phyloP scores from a whole-genome alignment of 2,888 invertebrate genomes.

The Nymphalis urticae region DNA sequence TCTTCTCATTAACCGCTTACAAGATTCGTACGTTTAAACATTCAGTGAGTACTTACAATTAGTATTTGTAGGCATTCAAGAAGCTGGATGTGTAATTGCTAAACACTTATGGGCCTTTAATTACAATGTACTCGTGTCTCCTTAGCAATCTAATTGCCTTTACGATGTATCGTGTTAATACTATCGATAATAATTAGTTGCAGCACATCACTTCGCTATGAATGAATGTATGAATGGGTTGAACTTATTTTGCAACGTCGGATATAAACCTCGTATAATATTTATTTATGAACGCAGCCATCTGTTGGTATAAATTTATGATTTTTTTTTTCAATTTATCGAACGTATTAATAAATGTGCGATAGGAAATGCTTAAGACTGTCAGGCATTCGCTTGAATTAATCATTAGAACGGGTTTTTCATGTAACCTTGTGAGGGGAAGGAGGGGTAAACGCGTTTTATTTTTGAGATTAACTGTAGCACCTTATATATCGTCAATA shows the following conservation, averaged over 20 bases:
- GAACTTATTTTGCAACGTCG: slow-evolving; percentile 22
- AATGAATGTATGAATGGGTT: slow-evolving; percentile 41
- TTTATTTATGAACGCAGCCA: slow-evolving; percentile 15
- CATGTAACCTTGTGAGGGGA: not conserved
- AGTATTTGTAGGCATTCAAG: slow-evolving; percentile 10
- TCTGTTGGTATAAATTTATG: not conserved
- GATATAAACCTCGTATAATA: slow-evolving; percentile 8
- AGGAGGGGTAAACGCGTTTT: not conserved
- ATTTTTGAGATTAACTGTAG: not conserved
- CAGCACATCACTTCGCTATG: slow-evolving; percentile 38
- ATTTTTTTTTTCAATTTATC: slow-evolving; percentile 3
- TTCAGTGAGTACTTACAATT: slow-evolving; percentile 12
- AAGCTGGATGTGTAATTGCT: slow-evolving; percentile 30
- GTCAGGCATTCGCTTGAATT: slow-evolving; percentile 4
- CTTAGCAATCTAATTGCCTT: slow-evolving; percentile 40
- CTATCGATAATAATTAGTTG: slow-evolving; percentile 38
- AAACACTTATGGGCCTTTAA: slow-evolving; percentile 39
- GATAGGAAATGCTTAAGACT: slow-evolving; percentile 1
- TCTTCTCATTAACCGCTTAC: slow-evolving; percentile 13
- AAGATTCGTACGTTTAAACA: slow-evolving; percentile 15
- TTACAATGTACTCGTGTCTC: slow-evolving; percentile 36
- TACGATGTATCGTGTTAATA: slow-evolving; percentile 38
- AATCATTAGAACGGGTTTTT: slow-evolving; percentile 1
- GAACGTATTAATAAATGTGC: slow-evolving; percentile 9
- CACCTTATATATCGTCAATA: not conserved